Conservation (phyloP, 2,113 vertebrate species). For the Zapus hudsonius region DNA sequence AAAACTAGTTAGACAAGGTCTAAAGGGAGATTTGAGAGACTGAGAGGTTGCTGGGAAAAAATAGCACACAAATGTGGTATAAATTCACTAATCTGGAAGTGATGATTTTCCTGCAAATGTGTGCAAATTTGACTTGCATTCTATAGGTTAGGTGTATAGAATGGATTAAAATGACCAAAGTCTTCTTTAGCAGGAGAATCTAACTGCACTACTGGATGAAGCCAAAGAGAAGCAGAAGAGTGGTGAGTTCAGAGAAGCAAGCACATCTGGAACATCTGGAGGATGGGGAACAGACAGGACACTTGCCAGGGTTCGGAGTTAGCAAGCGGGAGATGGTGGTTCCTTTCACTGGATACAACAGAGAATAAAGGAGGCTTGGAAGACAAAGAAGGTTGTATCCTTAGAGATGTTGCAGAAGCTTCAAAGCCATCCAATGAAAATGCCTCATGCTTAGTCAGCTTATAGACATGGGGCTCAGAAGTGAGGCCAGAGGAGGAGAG, state of each 20-base stretch:
- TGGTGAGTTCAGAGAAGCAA: neutral
- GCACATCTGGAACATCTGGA: neutral
- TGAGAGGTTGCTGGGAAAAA: neutral
- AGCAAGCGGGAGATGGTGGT: neutral
- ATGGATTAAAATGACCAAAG: conserved; percentile 35
- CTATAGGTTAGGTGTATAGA: neutral
- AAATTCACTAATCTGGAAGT: neutral
- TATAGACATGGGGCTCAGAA: neutral
- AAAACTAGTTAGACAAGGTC: neutral
- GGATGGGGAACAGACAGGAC: too few species aligned
- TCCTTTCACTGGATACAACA: neutral
- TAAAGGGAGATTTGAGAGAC: neutral
- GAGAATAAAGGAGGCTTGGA: neutral
- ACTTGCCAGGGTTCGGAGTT: neutral
- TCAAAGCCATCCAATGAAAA: neutral
- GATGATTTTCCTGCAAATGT: neutral
- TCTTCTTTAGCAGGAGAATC: neutral
- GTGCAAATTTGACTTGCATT: neutral
- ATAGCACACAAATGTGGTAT: neutral
- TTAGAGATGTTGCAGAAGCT: neutral
- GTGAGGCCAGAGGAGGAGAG: neutral
- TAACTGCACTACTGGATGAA: neutral
- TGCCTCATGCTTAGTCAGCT: neutral
- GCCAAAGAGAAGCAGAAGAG: neutral
- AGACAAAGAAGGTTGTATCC: neutral